Evolutionary conservation across 1,140 invertebrate species (phyloP).

Genomic region (Atta colombica): DNA sequence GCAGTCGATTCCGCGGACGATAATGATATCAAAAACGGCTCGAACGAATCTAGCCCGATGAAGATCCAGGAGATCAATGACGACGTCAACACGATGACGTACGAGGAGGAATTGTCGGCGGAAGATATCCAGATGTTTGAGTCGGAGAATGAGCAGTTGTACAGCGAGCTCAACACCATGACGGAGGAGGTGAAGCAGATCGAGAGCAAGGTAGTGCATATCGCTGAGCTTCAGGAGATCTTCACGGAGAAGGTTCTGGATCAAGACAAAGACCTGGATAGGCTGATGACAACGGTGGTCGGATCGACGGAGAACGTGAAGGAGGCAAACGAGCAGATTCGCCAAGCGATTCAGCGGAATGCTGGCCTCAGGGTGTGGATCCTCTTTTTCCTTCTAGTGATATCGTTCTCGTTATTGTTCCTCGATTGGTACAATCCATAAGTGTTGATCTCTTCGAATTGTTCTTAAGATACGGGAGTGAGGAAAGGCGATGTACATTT

Average conservation of each 20-base stretch:
- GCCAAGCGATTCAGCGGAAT: constrained; percentile 98
- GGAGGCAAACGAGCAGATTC: constrained; percentile 98
- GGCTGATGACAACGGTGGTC: constrained; percentile 94
- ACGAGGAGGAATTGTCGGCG: constrained; percentile 90
- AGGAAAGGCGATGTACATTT: neutral
- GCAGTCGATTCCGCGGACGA: constrained; percentile 76
- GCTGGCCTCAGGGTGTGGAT: constrained; percentile 97
- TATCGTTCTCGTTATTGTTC: constrained; percentile 98
- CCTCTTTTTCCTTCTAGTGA: constrained; percentile 97
- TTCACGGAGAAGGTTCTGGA: constrained; percentile 99
- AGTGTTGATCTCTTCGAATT: constrained; percentile 72
- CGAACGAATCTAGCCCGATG: constrained; percentile 77
- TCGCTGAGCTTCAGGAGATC: constrained; percentile 98
- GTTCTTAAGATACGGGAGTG: neutral
- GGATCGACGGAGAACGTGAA: constrained; percentile 97
- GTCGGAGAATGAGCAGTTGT: constrained; percentile 93
- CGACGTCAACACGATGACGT: constrained; percentile 78
- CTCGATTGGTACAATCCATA: constrained; percentile 99
- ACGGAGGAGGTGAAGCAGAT: constrained; percentile 94
- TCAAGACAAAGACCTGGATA: constrained; percentile 97
- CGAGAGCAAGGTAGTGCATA: constrained; percentile 97
- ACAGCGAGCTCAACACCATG: constrained; percentile 94
- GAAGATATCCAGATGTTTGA: constrained; percentile 97
- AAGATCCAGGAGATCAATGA: constrained; percentile 83
- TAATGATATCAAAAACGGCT: constrained; percentile 67